Evolutionary conservation across 1,140 invertebrate genomes (phyloP).

Genomic region (Carposina sasakii): DNA sequence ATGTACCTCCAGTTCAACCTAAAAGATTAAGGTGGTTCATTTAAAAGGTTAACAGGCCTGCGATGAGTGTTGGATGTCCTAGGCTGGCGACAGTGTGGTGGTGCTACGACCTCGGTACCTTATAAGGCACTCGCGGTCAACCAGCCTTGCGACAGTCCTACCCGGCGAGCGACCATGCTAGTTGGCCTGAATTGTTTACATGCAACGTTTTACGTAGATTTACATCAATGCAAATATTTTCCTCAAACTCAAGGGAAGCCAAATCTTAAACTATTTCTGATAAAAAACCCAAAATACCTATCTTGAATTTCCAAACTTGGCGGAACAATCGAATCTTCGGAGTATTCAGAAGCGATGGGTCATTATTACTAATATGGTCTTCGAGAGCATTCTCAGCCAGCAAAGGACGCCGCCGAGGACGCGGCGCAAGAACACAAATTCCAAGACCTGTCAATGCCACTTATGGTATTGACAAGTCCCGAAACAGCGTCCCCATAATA

Average conservation of each 20-base stretch:
- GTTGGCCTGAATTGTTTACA: constrained; percentile 45
- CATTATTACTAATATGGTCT: constrained; percentile 59
- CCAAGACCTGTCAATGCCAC: too few relatives aligned
- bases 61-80: too few relatives aligned
- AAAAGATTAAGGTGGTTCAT: too few relatives aligned
- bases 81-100: too few relatives aligned
- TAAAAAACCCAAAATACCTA: not conserved
- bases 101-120: constrained; percentile 38
- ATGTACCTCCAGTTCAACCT: too few relatives aligned
- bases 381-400: constrained; percentile 47
- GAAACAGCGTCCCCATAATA: too few relatives aligned
- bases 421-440: constrained; percentile 46
- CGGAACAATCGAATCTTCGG: constrained; percentile 53
- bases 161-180: constrained; percentile 33
- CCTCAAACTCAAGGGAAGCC: not conserved
- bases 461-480: too few relatives aligned
- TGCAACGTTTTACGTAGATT: constrained; percentile 31
- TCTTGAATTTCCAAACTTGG: constrained; percentile 45
- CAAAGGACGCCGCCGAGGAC: constrained; percentile 66
- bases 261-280: not conserved
- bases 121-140: constrained; percentile 51
- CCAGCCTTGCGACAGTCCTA: constrained; percentile 40
- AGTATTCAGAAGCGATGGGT: constrained; percentile 41
- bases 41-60: too few relatives aligned
- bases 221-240: constrained; percentile 25